Evolutionary conservation across 2,113 vertebrate species (phyloP).

Genomic region (Triplophysa dalaica): DNA sequence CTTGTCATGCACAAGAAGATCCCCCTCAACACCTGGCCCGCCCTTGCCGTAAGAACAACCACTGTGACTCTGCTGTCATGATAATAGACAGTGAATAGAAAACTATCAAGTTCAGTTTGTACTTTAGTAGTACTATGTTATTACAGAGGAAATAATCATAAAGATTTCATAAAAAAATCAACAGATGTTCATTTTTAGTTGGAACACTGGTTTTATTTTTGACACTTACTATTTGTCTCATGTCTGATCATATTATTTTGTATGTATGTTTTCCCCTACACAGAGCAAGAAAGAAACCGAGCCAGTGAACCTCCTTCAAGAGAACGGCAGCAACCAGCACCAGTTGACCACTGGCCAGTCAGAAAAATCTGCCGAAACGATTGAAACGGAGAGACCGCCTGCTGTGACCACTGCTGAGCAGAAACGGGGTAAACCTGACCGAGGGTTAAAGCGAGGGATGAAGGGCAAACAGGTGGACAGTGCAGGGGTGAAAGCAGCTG

Average conservation of each 20-base stretch:
- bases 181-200: too few relatives aligned
- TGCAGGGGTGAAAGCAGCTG: slow-evolving; percentile 37
- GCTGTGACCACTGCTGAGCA: slow-evolving; percentile 65
- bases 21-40: slow-evolving; percentile 89
- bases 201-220: too few relatives aligned
- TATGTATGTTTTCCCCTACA: slow-evolving; percentile 44
- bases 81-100: background rate
- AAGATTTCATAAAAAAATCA: too few relatives aligned
- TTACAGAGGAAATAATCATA: too few relatives aligned
- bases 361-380: slow-evolving; percentile 52
- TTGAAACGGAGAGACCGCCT: slow-evolving; percentile 54
- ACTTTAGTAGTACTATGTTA: too few relatives aligned
- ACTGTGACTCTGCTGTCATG: background rate
- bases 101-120: too few relatives aligned
- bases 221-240: background rate
- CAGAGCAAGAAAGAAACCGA: slow-evolving; percentile 86
- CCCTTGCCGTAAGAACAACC: slow-evolving; percentile 77
- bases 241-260: background rate
- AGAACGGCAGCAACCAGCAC: slow-evolving; percentile 76
- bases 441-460: slow-evolving; percentile 78
- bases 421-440: slow-evolving; percentile 74
- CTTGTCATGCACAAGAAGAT: slow-evolving; percentile 94
- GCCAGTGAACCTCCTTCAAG: slow-evolving; percentile 64
- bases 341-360: slow-evolving; percentile 34
- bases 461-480: slow-evolving; percentile 67